A percentile compares a stretch with the other conserved stretches of the same genome.
phyloP scores from a whole-genome alignment of 64 coral and sea anemone genomes.

The Trachythela sp. region DNA sequence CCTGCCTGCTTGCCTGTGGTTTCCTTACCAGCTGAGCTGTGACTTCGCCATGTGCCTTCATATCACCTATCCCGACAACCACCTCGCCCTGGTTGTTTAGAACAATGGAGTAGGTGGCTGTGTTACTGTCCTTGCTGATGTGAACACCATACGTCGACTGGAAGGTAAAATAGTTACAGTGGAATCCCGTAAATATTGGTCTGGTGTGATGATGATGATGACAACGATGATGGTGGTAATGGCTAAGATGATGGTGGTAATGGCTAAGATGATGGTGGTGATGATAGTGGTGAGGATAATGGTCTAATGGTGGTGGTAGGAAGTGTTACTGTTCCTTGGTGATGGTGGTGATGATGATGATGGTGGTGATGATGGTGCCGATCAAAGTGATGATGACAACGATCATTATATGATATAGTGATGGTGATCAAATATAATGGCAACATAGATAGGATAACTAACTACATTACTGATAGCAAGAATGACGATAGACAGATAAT shows the following conservation, averaged over 20 bases:
- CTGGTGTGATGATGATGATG: too few relatives aligned
- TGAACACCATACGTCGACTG: slow-evolving; percentile 77
- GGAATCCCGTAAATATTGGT: background rate
- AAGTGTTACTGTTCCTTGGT: background rate
- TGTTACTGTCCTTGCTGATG: slow-evolving; percentile 67
- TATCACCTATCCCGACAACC: slow-evolving; percentile 78
- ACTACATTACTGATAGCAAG: too few relatives aligned
- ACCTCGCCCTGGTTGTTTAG: slow-evolving; percentile 66
- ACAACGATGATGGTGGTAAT: too few relatives aligned
- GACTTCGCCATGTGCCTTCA: slow-evolving; percentile 84
- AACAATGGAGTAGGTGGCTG: slow-evolving; percentile 83
- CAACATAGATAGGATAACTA: too few relatives aligned
- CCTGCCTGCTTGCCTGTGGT: too few relatives aligned
- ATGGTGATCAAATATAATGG: too few relatives aligned
- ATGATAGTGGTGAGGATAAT: too few relatives aligned
- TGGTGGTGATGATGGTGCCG: background rate
- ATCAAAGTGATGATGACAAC: background rate
- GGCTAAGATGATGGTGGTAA: background rate
- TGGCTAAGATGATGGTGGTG: background rate
- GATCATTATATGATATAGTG: background rate
- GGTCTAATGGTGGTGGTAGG: background rate
- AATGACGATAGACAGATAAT: too few relatives aligned
- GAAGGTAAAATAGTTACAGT: background rate
- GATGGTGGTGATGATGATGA: background rate
- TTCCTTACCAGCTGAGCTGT: slow-evolving; percentile 58